A percentile compares a stretch with the other conserved stretches of the same genome.
phyloP scores from a whole-genome alignment of 2,113 vertebrate species.

The Phalacrocorax carbo region DNA sequence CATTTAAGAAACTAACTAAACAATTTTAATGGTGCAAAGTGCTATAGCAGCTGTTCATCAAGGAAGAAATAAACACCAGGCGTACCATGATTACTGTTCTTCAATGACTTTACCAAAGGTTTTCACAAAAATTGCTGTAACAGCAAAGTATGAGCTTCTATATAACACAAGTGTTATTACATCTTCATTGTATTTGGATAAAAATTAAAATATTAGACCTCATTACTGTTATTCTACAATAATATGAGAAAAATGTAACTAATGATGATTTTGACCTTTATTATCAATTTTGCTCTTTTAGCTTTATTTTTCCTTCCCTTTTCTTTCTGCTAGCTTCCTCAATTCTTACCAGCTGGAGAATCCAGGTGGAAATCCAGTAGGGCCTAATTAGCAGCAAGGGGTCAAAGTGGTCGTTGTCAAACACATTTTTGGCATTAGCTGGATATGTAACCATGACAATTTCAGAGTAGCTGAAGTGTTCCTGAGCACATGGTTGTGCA shows the following conservation, averaged over 20 bases:
- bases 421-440: not conserved
- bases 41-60: constrained; percentile 25
- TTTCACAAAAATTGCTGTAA: not conserved
- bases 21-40: not conserved
- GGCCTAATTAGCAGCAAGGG: not conserved
- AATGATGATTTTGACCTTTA: not conserved
- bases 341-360: not conserved
- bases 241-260: not conserved
- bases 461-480: not conserved
- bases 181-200: not conserved
- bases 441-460: not conserved
- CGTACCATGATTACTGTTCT: not conserved
- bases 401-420: not conserved
- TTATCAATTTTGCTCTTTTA: not conserved
- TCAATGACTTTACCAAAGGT: not conserved
- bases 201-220: not conserved
- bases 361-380: not conserved
- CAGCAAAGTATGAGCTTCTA: not conserved
- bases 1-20: constrained; percentile 16
- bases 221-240: not conserved
- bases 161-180: not conserved
- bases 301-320: accelerated
- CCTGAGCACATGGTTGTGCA: not conserved
- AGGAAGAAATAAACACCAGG: constrained; percentile 6
- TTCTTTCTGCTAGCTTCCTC: not conserved